Percentiles rank a stretch among this genome's conserved stretches.
These are phyloP conservation scores for Dermatemys mawii DNA, from an alignment of 2,113 vertebrate genomes.

Conservation along the genomic window DNA sequence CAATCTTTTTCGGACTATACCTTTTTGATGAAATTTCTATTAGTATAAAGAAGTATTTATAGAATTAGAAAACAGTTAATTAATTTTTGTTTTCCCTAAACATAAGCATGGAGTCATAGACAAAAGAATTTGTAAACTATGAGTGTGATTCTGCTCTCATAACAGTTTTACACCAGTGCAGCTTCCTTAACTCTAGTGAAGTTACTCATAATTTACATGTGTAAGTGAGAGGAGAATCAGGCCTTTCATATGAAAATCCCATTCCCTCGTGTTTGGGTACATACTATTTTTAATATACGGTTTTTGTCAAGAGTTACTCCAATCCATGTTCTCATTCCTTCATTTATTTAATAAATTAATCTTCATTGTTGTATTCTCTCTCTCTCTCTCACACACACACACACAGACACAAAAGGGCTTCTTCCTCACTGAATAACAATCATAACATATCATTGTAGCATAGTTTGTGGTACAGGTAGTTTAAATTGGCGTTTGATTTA, in stretches of 20 bases:
- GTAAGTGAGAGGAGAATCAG: not conserved
- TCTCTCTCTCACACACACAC: not conserved
- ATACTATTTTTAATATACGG: not conserved
- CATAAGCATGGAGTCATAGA: not conserved
- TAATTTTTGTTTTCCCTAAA: not conserved
- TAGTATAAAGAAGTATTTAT: not conserved
- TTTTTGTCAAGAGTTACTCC: not conserved
- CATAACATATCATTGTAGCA: not conserved
- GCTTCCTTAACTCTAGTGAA: not conserved
- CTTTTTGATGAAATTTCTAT: not conserved
- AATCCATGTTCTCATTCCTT: not conserved
- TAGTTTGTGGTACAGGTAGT: not conserved
- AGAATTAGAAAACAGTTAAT: not conserved
- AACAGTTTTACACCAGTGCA: not conserved
- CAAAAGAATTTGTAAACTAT: not conserved
- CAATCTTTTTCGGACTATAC: fast-evolving
- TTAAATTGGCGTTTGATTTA: not conserved
- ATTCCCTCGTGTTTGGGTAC: not conserved
- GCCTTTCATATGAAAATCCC: fast-evolving
- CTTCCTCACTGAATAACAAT: not conserved
- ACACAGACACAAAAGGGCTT: too few species aligned
- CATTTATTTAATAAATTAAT: not conserved
- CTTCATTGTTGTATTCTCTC: not conserved
- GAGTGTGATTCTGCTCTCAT: not conserved
- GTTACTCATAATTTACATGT: not conserved